These are phyloP conservation scores for Eublepharis macularius DNA, from an alignment of 2,113 vertebrate species.

Conservation along the genomic window DNA sequence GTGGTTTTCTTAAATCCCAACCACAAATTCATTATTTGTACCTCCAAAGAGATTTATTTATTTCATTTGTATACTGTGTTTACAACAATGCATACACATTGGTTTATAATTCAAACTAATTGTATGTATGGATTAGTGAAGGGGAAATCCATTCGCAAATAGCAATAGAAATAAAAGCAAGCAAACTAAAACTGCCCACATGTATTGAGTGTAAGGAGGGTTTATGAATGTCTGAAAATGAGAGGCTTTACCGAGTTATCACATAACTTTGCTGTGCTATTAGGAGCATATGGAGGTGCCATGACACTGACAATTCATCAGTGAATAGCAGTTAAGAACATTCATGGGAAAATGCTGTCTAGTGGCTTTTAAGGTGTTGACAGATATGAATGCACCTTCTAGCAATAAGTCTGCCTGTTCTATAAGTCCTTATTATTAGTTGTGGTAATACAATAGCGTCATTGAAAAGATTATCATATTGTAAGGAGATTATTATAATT, in stretches of 20 bases:
- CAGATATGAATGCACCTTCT: not conserved
- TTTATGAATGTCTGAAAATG: not conserved
- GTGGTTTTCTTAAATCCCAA: not conserved
- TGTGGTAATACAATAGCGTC: not conserved
- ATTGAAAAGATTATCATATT: slow-evolving; percentile 6
- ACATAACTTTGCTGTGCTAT: not conserved
- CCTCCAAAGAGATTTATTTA: not conserved
- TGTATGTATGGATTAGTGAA: not conserved
- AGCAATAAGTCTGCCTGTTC: not conserved
- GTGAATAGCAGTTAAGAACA: not conserved
- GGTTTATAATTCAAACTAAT: no score
- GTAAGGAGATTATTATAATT: not conserved
- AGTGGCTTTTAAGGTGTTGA: not conserved
- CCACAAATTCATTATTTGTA: not conserved
- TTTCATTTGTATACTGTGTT: no score
- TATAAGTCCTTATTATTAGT: not conserved
- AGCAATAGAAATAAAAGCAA: not conserved
- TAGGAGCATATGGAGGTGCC: not conserved
- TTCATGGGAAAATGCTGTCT: not conserved
- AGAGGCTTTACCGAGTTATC: not conserved
- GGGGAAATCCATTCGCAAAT: not conserved
- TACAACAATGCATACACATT: no score
- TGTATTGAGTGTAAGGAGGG: not conserved
- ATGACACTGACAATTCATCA: not conserved
- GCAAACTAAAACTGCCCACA: not conserved